A percentile compares a stretch with the other conserved stretches of the same genome.
Conservation (phyloP, 2,888 invertebrate genomes). For the Cephus pulcher region DNA sequence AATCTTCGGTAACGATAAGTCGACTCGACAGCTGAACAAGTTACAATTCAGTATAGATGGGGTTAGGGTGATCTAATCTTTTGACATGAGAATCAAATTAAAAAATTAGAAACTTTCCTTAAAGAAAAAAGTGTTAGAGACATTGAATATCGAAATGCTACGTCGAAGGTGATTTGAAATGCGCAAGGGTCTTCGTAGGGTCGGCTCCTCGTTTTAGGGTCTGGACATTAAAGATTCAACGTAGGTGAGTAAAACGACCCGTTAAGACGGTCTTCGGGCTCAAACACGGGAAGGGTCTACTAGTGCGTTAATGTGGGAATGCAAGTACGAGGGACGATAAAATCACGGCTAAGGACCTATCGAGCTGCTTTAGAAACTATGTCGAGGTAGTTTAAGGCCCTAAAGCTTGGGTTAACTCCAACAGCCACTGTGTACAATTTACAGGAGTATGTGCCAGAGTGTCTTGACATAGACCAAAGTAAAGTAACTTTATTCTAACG, state of each 20-base stretch:
- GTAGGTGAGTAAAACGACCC: slow-evolving; percentile 12
- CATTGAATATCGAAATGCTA: not conserved
- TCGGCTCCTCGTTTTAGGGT: not conserved
- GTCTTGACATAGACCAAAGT: not conserved
- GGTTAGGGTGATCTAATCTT: too few relatives aligned
- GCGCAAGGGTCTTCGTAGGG: not conserved
- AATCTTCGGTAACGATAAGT: not conserved
- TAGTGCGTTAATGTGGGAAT: not conserved
- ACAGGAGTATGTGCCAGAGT: not conserved
- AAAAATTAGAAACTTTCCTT: not conserved
- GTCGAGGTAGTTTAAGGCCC: not conserved
- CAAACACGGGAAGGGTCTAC: not conserved
- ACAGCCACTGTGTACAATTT: not conserved
- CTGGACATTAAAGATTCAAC: slow-evolving; percentile 38
- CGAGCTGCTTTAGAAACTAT: not conserved
- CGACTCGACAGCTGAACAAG: not conserved
- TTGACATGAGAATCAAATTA: too few relatives aligned
- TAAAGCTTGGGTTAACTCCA: not conserved
- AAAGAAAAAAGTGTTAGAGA: not conserved
- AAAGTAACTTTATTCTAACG: not conserved
- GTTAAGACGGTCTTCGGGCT: slow-evolving; percentile 11
- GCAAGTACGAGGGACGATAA: not conserved
- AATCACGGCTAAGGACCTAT: slow-evolving; percentile 1
- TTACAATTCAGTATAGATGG: not conserved
- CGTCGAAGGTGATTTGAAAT: not conserved